Evolutionary conservation across 2,888 invertebrate genomes (phyloP).

Genomic region (Ryuthela nishihirai): DNA sequence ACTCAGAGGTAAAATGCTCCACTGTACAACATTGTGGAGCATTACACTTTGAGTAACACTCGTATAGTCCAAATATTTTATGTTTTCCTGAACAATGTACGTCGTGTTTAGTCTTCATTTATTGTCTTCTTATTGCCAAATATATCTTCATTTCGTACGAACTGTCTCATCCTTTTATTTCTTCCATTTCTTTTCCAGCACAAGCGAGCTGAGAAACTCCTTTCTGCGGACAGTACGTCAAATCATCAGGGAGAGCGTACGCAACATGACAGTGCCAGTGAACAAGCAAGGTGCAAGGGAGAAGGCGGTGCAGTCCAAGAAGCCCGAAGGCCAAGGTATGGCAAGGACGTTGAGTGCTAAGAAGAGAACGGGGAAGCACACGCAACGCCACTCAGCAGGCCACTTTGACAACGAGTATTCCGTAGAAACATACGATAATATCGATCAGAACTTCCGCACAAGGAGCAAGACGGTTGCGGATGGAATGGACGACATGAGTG

Average conservation of each 20-base stretch:
- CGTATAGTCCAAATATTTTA: no score
- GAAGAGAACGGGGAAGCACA: slow-evolving; percentile 56
- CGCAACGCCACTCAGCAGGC: slow-evolving; percentile 73
- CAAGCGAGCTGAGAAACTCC: slow-evolving; percentile 92
- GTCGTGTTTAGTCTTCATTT: no score
- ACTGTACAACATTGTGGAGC: no score
- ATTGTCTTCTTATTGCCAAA: no score
- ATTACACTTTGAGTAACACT: no score
- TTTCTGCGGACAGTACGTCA: slow-evolving; percentile 95
- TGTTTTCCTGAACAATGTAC: no score
- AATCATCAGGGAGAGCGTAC: slow-evolving; percentile 93
- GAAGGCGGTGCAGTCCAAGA: slow-evolving; percentile 23
- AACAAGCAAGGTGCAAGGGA: slow-evolving; percentile 26
- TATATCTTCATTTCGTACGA: no score
- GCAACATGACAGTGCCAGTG: slow-evolving; percentile 74
- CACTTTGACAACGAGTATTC: slow-evolving; percentile 77
- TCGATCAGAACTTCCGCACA: slow-evolving; percentile 61
- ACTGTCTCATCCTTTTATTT: no score
- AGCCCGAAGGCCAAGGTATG: slow-evolving; percentile 9
- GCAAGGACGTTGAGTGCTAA: slow-evolving; percentile 71
- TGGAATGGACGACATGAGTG: slow-evolving; percentile 57
- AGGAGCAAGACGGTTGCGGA: slow-evolving; percentile 91
- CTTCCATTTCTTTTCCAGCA: slow-evolving; percentile 68
- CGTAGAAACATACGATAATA: slow-evolving; percentile 53
- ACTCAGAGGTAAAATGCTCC: no score